Percentiles rank a stretch among this genome's conserved stretches.
Evolutionary conservation across 2,113 vertebrate species (phyloP).

Genomic region (Excalfactoria chinensis): DNA sequence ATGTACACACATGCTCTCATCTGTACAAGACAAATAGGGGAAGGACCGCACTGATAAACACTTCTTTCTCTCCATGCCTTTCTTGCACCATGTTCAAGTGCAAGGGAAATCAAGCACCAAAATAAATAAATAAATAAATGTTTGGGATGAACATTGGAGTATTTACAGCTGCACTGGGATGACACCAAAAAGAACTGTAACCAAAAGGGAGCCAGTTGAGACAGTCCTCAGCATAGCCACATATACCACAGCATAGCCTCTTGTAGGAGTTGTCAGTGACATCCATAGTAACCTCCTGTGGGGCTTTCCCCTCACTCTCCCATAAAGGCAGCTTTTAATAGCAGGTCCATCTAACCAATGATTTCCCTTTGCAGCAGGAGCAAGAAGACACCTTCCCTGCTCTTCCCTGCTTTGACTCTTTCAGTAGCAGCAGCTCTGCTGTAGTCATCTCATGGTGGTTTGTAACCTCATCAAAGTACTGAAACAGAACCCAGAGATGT

Average conservation of each 20-base stretch:
- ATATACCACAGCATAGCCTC: too few relatives aligned
- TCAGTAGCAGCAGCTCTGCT: neutral
- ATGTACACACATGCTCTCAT: neutral
- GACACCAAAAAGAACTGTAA: neutral
- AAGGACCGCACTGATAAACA: neutral
- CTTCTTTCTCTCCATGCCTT: neutral
- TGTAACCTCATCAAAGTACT: neutral
- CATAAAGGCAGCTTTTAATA: neutral
- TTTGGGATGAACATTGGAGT: neutral
- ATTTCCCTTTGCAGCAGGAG: neutral
- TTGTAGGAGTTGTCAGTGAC: neutral
- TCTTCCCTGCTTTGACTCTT: neutral
- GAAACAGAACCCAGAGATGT: neutral
- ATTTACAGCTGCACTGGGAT: neutral
- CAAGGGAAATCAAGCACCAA: neutral
- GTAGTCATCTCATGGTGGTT: rapidly evolving
- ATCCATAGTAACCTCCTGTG: neutral
- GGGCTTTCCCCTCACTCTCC: neutral
- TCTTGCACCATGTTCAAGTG: neutral
- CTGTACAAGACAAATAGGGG: neutral
- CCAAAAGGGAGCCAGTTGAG: neutral
- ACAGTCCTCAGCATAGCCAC: neutral
- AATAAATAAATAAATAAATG: neutral
- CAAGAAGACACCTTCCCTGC: neutral
- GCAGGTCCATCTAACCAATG: neutral